Percentiles rank a stretch among this genome's conserved stretches.
Conservation (phyloP, 2,113 vertebrate species). For the Agapornis roseicollis region DNA sequence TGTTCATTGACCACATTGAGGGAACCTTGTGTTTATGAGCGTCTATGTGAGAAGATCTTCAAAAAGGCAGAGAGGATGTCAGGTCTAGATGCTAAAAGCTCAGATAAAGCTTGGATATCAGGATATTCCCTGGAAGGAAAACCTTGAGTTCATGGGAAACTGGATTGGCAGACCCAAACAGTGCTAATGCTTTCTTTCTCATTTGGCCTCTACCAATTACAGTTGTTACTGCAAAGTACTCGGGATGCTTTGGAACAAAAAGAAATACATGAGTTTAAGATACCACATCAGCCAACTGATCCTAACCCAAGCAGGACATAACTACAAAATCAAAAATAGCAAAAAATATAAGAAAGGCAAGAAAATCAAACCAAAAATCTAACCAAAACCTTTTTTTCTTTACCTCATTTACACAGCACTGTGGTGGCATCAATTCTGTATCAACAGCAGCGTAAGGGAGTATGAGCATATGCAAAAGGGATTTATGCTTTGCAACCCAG, state of each 20-base stretch:
- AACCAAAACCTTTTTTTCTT: neutral
- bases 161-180: neutral
- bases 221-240: neutral
- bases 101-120: neutral
- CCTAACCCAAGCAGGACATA: neutral
- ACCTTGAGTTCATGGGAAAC: neutral
- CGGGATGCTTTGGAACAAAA: neutral
- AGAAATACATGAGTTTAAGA: neutral
- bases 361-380: neutral
- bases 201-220: neutral
- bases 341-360: neutral
- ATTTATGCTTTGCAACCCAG: neutral
- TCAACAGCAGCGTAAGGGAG: neutral
- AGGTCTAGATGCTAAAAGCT: neutral
- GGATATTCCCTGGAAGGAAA: neutral
- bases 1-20: neutral
- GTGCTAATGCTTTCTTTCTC: neutral
- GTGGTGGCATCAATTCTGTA: fast-evolving
- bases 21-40: neutral
- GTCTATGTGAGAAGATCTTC: neutral
- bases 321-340: neutral
- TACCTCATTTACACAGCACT: neutral
- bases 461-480: fast-evolving
- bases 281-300: neutral
- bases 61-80: neutral